These are phyloP conservation scores for Rhea pennata DNA, from an alignment of 2,113 vertebrate species.

Conservation along the genomic window DNA sequence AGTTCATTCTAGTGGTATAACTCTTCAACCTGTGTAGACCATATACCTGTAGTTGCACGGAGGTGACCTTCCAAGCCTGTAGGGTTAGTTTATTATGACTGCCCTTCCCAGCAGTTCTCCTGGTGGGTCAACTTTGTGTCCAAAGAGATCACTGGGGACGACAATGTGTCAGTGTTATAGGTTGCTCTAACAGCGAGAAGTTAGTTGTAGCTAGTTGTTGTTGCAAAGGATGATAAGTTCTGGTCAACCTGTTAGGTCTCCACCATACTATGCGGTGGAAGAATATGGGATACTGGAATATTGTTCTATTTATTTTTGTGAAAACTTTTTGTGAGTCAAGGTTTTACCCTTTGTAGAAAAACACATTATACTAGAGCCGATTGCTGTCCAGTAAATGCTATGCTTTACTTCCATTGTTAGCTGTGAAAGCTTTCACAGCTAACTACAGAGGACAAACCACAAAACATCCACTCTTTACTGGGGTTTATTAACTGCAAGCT, in stretches of 20 bases:
- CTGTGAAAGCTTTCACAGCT: not conserved
- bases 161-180: not conserved
- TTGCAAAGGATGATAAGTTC: not conserved
- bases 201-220: not conserved
- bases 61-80: not conserved
- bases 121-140: accelerated
- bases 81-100: not conserved
- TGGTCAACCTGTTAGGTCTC: not conserved
- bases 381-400: accelerated
- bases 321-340: not conserved
- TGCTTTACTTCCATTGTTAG: not conserved
- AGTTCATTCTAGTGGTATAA: not conserved
- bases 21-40: not conserved
- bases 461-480: not conserved
- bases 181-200: not conserved
- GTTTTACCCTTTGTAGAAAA: not conserved
- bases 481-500: not conserved
- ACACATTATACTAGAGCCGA: not conserved
- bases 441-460: not conserved
- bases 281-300: not conserved
- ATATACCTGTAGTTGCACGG: not conserved
- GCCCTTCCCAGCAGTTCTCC: not conserved
- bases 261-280: not conserved
- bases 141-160: not conserved
- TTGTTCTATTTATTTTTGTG: accelerated